Conservation (phyloP, 23 tunicate genomes). For the Trididemnum miniatum region DNA sequence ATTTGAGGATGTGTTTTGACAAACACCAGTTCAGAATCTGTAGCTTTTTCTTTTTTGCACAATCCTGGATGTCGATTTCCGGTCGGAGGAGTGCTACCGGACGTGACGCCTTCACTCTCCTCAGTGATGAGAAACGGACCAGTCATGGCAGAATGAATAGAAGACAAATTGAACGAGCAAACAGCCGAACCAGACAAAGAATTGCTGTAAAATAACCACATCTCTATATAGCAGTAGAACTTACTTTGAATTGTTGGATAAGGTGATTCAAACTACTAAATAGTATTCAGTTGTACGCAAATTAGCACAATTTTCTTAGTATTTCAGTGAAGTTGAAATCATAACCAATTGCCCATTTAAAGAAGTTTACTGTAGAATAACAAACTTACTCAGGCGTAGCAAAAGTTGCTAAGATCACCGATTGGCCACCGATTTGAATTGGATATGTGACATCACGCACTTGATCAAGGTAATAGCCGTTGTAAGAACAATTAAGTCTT, state of each 20-base stretch:
- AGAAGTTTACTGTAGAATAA: background rate
- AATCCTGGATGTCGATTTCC: conserved; percentile 57
- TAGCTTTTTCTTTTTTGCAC: conserved; percentile 42
- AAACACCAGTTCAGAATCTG: conserved; percentile 63
- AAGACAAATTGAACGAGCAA: conserved; percentile 54
- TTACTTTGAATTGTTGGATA: too few relatives aligned
- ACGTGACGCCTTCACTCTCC: background rate
- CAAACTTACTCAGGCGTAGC: conserved; percentile 77
- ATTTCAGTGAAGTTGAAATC: too few relatives aligned
- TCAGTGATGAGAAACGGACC: conserved; percentile 41
- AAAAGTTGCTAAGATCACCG: conserved; percentile 63
- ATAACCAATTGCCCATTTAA: too few relatives aligned
- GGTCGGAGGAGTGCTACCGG: conserved; percentile 14
- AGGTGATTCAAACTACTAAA: background rate
- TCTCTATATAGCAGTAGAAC: too few relatives aligned
- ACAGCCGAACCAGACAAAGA: conserved; percentile 85
- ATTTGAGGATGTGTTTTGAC: conserved; percentile 72
- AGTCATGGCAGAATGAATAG: conserved; percentile 31
- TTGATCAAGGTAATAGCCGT: conserved; percentile 80
- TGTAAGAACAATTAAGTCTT: conserved; percentile 78
- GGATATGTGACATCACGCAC: conserved; percentile 73
- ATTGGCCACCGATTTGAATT: conserved; percentile 17
- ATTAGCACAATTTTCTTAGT: too few relatives aligned
- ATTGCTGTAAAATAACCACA: conserved; percentile 32
- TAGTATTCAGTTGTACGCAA: too few relatives aligned